Percentiles rank a stretch among this genome's conserved stretches.
Conservation (phyloP, 2,888 invertebrate species). For the Noctua janthina region DNA sequence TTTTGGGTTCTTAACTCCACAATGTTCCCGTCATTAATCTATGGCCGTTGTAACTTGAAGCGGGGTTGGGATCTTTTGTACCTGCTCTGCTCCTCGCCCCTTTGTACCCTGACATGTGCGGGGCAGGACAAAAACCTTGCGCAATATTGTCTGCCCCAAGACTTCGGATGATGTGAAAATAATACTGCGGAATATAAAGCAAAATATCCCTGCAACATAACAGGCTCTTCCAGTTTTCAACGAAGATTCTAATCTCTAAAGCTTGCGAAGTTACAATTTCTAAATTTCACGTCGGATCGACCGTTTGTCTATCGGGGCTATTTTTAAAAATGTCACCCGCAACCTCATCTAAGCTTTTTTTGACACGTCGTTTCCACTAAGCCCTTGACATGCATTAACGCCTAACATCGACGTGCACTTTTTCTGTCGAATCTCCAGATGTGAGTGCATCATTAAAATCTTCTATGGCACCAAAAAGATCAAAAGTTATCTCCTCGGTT, state of each 20-base stretch:
- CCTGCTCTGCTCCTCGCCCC: slow-evolving; percentile 84
- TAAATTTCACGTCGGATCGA: slow-evolving; percentile 73
- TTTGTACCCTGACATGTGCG: slow-evolving; percentile 88
- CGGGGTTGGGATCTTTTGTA: slow-evolving; percentile 87
- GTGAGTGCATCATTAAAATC: slow-evolving; percentile 90
- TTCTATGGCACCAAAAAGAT: slow-evolving; percentile 89
- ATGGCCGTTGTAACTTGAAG: slow-evolving; percentile 88
- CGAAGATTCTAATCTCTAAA: slow-evolving; percentile 75
- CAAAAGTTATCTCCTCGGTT: slow-evolving; percentile 89
- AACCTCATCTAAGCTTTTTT: slow-evolving; percentile 84
- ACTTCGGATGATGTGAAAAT: slow-evolving; percentile 85
- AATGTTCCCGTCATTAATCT: slow-evolving; percentile 89
- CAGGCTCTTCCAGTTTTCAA: slow-evolving; percentile 34
- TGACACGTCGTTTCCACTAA: slow-evolving; percentile 86
- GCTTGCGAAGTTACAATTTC: slow-evolving; percentile 71
- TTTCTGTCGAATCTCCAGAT: slow-evolving; percentile 88
- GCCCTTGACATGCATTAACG: slow-evolving; percentile 90
- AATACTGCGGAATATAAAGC: slow-evolving; percentile 80
- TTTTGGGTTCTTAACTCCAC: slow-evolving; percentile 90
- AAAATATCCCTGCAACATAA: slow-evolving; percentile 50
- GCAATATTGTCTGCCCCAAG: slow-evolving; percentile 85
- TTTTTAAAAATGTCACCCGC: slow-evolving; percentile 89
- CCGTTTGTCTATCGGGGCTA: slow-evolving; percentile 78
- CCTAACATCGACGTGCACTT: slow-evolving; percentile 84
- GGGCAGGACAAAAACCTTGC: slow-evolving; percentile 87